Base-by-base conservation (phyloP, 2,888 invertebrate genomes). In the Campoplex capitator region DNA sequence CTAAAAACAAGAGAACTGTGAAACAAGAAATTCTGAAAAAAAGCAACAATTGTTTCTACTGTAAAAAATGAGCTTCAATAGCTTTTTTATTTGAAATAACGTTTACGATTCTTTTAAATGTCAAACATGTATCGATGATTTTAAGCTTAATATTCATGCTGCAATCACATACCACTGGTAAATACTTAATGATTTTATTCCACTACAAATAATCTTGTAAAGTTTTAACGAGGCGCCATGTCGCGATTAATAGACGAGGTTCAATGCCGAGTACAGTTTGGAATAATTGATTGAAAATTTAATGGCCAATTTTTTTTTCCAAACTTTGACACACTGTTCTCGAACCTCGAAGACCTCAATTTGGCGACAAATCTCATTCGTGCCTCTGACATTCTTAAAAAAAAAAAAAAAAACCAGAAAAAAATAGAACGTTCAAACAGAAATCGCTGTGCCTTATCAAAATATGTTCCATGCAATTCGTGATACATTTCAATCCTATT, bases 291-390 rank as follows among this genome's bases (percentile, higher is more conserved):
- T 67, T 68, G 86, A 65, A 73, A 62, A 32, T 62, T n/a, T n/a
- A 74, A 67, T 86, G 78, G 75, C 83, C 86, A 85, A 88, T 85
- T 83, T 38, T 83, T 23, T 85, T 83, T 85, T 88, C 67, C 68
- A 62, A 74, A 84, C 80, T 23, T 56, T 62, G 75, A 80, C 62
- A 62, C 18, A 74, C 18, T 51, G 32, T 32, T 56, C 9, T 16
- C 16, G 28, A 23, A 38, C 32, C 18, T 58, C 75, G 28, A 65
- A 32, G 42, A 54, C 9, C 54, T 28, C 16, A 42, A 82, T 70
- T 32, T 45, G 4, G 45, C 28, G 32, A 62, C 45, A 32, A 18
- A 45, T 76, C 38, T 6, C 28, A 35, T 73, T 13, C 6, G 42
- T 76, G 70, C 32, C 51, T 16, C 32, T 16, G 18, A 51, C 51